Conservation (phyloP, 92 coral and sea anemone genomes). For the Anthopleura xanthogrammica region DNA sequence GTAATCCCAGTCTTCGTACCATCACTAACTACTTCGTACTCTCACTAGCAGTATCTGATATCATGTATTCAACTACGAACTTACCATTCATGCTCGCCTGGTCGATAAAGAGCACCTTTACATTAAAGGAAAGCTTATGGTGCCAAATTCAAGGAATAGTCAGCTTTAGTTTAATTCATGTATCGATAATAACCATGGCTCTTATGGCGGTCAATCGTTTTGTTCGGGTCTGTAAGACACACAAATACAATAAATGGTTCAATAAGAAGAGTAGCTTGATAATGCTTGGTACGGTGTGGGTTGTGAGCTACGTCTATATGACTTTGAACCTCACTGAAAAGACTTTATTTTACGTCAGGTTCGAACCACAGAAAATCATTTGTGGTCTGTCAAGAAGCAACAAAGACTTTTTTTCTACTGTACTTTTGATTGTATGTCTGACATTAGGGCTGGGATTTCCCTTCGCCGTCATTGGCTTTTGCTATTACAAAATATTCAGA, state of each 20-base stretch:
- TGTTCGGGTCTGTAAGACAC: slow-evolving; percentile 27
- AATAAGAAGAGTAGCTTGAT: slow-evolving; percentile 1
- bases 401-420: not conserved
- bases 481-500: slow-evolving; percentile 20
- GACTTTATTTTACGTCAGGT: not conserved
- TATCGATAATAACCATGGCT: slow-evolving; percentile 26
- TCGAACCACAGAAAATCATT: not conserved
- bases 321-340: not conserved
- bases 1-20: slow-evolving; percentile 31
- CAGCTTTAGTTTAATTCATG: not conserved
- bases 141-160: slow-evolving; percentile 28
- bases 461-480: not conserved
- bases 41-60: slow-evolving; percentile 25
- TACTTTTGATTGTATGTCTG: not conserved
- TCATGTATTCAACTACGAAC: slow-evolving; percentile 3
- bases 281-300: slow-evolving; percentile 8
- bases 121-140: not conserved
- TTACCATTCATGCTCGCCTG: slow-evolving; percentile 23
- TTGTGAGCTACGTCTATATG: not conserved
- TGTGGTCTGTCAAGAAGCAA: not conserved
- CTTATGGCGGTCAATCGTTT: slow-evolving; percentile 38
- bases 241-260: slow-evolving; percentile 22
- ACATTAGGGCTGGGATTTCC: not conserved
- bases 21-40: slow-evolving; percentile 29
- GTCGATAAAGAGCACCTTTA: not conserved